A percentile compares a stretch with the other conserved stretches of the same genome.
These are phyloP conservation scores for Echinometra lucunter DNA, from an alignment of 53 echinoderm and acorn worm species.

Conservation along the genomic window DNA sequence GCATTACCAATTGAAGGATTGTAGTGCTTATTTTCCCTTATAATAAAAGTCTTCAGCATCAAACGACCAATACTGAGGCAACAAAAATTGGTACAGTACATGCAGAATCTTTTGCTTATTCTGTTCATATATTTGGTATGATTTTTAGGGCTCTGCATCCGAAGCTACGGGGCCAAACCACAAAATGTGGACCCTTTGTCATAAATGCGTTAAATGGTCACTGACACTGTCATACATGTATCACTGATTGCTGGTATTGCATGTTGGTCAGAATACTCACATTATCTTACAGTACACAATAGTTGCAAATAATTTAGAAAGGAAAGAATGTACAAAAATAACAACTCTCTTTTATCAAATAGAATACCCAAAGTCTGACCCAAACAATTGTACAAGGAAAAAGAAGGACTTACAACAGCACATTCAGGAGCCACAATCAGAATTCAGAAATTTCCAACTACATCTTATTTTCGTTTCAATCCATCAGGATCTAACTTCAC, in stretches of 20 bases:
- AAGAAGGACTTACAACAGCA: not conserved
- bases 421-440: not conserved
- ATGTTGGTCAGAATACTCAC: not conserved
- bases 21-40: too few species aligned
- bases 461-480: not conserved
- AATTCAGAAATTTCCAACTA: not conserved
- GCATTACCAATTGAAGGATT: too few species aligned
- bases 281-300: not conserved
- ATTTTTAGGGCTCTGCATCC: too few species aligned
- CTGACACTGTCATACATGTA: not conserved
- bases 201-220: not conserved
- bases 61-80: too few species aligned
- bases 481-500: not conserved
- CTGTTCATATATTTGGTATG: too few species aligned
- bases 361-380: not conserved
- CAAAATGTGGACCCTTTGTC: too few species aligned
- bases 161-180: too few species aligned
- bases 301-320: not conserved
- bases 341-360: not conserved
- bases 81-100: too few species aligned
- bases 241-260: not conserved
- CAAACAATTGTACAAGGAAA: not conserved
- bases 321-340: conserved; percentile 17
- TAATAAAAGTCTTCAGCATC: too few species aligned
- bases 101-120: too few species aligned